phyloP scores from a whole-genome alignment of 2,113 vertebrate genomes.

The Vanacampus margaritifer region DNA sequence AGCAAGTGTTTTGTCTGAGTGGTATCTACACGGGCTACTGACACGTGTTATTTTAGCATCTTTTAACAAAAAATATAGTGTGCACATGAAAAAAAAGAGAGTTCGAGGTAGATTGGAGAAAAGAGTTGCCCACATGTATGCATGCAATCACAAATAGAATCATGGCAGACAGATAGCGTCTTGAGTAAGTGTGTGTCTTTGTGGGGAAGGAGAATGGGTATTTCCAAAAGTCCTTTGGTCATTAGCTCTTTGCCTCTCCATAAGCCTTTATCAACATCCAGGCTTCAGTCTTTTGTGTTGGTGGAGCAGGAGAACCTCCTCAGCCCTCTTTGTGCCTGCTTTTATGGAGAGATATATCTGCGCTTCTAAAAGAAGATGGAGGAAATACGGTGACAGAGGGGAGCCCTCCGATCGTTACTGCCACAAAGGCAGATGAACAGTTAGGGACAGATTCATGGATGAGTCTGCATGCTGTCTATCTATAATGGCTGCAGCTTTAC shows the following conservation, averaged over 20 bases:
- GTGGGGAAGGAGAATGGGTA: slow-evolving; percentile 59
- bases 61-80: slow-evolving; percentile 47
- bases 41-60: slow-evolving; percentile 63
- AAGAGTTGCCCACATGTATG: slow-evolving; percentile 14
- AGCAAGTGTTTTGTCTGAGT: slow-evolving; percentile 54
- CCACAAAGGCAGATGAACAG: slow-evolving; percentile 68
- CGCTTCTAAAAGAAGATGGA: slow-evolving; percentile 70
- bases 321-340: slow-evolving; percentile 60
- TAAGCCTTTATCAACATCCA: slow-evolving; percentile 61
- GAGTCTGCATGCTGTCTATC: slow-evolving; percentile 51
- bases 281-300: slow-evolving; percentile 57
- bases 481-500: slow-evolving; percentile 66
- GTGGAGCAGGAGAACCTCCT: slow-evolving; percentile 33
- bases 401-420: slow-evolving; percentile 64
- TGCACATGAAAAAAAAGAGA: slow-evolving; percentile 1
- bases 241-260: slow-evolving; percentile 51
- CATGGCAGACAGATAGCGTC: slow-evolving; percentile 51
- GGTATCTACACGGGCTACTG: slow-evolving; percentile 56
- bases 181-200: slow-evolving; percentile 62
- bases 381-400: slow-evolving; percentile 69
- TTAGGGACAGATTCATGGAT: slow-evolving; percentile 72
- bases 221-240: slow-evolving; percentile 44
- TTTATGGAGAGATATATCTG: slow-evolving; percentile 72
- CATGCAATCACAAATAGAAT: slow-evolving; percentile 44
- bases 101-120: slow-evolving; percentile 24